Percentiles rank a stretch among this genome's conserved stretches.
Conservation (phyloP, 2,888 invertebrate genomes). For the Carterocephalus palaemon region DNA sequence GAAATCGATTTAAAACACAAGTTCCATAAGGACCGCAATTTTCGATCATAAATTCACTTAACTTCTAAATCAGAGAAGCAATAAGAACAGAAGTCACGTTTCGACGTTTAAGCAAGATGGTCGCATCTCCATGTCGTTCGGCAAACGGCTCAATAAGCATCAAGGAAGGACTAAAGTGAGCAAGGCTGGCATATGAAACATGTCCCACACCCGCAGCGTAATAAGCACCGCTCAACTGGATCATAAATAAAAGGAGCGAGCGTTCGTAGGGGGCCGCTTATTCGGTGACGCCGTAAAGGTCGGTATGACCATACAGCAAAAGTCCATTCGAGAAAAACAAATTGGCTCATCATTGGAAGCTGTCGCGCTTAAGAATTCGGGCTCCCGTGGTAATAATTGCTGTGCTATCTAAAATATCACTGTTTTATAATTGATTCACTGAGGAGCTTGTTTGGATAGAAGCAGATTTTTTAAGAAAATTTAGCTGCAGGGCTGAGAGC, state of each 20-base stretch:
- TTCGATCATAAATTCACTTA: no score
- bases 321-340: no score
- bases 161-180: constrained; percentile 48
- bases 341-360: constrained; percentile 68
- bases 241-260: constrained; percentile 70
- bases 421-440: background rate
- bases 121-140: constrained; percentile 18
- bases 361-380: constrained; percentile 54
- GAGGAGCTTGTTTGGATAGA: no score
- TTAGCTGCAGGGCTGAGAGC: no score
- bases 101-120: constrained; percentile 7
- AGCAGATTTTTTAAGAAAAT: no score
- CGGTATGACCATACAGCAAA: no score
- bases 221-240: constrained; percentile 68
- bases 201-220: constrained; percentile 58
- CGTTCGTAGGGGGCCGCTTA: constrained; percentile 59
- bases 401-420: constrained; percentile 3
- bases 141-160: constrained; percentile 57
- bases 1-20: no score
- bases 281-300: no score
- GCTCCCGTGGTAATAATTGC: constrained; percentile 51
- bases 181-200: constrained; percentile 62
- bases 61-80: background rate
- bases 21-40: no score
- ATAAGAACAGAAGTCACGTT: constrained; percentile 4